Percentiles rank a stretch among this genome's conserved stretches.
Conservation (phyloP, 2,113 vertebrate genomes). For the Phocoena phocoena region DNA sequence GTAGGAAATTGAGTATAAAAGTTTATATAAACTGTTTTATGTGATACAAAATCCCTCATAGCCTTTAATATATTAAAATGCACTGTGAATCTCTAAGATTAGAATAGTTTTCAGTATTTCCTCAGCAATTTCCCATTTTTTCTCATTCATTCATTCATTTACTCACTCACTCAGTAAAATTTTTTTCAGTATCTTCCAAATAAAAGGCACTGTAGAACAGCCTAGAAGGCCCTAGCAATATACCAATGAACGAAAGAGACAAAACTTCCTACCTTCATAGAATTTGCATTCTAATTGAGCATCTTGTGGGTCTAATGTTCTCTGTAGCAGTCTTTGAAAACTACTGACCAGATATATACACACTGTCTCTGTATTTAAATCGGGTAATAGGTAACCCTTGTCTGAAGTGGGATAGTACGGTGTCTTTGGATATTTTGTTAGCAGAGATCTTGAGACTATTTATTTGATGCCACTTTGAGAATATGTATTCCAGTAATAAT, state of each 20-base stretch:
- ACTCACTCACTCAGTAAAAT: not conserved
- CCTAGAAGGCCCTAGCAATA: not conserved
- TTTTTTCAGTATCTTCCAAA: not conserved
- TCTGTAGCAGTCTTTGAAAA: not conserved
- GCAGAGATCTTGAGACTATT: not conserved
- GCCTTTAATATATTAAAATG: not conserved
- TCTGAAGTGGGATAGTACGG: not conserved
- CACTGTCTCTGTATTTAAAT: not conserved
- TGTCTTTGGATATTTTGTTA: not conserved
- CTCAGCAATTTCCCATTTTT: not conserved
- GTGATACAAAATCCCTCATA: not conserved
- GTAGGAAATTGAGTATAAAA: not conserved
- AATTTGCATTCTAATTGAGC: not conserved
- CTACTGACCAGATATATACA: not conserved
- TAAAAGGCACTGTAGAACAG: not conserved
- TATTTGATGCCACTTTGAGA: not conserved
- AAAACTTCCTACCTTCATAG: not conserved
- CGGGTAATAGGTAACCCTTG: not conserved
- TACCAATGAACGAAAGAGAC: not conserved
- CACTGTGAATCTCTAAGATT: not conserved
- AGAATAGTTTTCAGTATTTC: conserved; percentile 1
- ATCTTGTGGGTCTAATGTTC: not conserved
- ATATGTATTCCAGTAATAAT: not conserved
- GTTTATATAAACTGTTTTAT: not conserved
- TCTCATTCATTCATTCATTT: not conserved